Base-by-base conservation (phyloP, 2,888 invertebrate species). In the Arrhopalites spinosus region DNA sequence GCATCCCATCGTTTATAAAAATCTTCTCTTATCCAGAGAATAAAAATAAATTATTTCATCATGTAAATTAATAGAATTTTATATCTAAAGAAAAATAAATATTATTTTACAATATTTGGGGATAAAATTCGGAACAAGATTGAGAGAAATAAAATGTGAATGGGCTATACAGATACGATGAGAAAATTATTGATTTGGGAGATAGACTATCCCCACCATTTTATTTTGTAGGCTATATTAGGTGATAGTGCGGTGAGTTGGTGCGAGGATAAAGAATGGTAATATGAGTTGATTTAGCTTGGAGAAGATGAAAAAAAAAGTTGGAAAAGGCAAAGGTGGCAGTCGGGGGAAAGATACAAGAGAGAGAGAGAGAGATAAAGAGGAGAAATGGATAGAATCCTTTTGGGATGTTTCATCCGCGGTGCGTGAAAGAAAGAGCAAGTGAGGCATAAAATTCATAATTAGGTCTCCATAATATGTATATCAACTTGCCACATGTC, bases 401-500 rank as follows among this genome's bases (percentile, higher is more conserved):
- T 27, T 5, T 36, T 53, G 69, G 69, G 69, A 56, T 50, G 56
- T 20, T 69, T 56, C 50, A 30, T 56, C 47, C 30, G 25, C 56
- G 27, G 67, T 36, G 29, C 23, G n/a, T 68, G 47, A 68, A 69
- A 72, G 71, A 43, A 63, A 73, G 68, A 43, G 59, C 73, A 68
- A 78, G 63, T 70, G 75, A 78, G 73, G 75, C 77, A 75, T 78
- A 75, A 78, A 78, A 78, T 78, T 73, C 75, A 73, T 78, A 78
- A 78, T 78, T 78, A 78, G 73, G 77, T 45, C 69, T 68, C 53
- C 68, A 64, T 71, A 23, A 70, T 66, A 20, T 20, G 69, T 25
- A 69, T 36, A 36, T 36, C 36, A 69, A 69, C 20, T 45, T 56
- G n/a, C 69, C 53, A 53, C 69, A 69, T 53, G 53, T 50, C 25